These are phyloP conservation scores for Heliconius erato DNA, from an alignment of 2,888 invertebrate genomes.

Conservation along the genomic window DNA sequence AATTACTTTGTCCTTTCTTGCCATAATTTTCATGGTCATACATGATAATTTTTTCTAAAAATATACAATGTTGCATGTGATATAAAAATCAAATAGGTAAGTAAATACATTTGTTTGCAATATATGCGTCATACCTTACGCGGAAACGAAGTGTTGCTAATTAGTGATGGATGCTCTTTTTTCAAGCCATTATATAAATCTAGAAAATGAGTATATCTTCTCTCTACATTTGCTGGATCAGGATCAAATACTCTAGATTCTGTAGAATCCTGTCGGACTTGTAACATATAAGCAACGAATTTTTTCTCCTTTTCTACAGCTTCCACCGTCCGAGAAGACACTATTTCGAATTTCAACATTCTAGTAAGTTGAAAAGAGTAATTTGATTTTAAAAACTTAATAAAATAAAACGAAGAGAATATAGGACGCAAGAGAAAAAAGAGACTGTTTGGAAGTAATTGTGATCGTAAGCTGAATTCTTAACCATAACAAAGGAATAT, in stretches of 20 bases:
- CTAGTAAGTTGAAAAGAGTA: neutral
- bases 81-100: slow-evolving; percentile 41
- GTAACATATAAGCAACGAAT: slow-evolving; percentile 89
- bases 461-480: neutral
- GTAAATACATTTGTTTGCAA: slow-evolving; percentile 33
- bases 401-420: neutral
- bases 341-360: slow-evolving; percentile 88
- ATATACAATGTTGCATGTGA: slow-evolving; percentile 23
- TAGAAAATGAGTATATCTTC: slow-evolving; percentile 90
- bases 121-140: slow-evolving; percentile 84
- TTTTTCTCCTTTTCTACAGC: slow-evolving; percentile 87
- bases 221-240: slow-evolving; percentile 88
- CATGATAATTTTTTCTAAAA: slow-evolving; percentile 11
- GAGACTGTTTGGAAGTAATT: neutral
- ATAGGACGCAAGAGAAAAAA: neutral
- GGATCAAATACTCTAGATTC: slow-evolving; percentile 78
- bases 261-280: slow-evolving; percentile 86
- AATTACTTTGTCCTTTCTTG: slow-evolving; percentile 8
- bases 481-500: slow-evolving; percentile 14
- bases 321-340: slow-evolving; percentile 88
- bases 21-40: neutral
- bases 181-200: slow-evolving; percentile 87
- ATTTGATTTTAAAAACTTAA: neutral
- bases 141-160: slow-evolving; percentile 87
- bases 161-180: slow-evolving; percentile 84